Percentiles rank a stretch among this genome's conserved stretches.
These are phyloP conservation scores for Eulemur coronatus DNA, from an alignment of 2,797 vertebrate species.

Conservation along the genomic window DNA sequence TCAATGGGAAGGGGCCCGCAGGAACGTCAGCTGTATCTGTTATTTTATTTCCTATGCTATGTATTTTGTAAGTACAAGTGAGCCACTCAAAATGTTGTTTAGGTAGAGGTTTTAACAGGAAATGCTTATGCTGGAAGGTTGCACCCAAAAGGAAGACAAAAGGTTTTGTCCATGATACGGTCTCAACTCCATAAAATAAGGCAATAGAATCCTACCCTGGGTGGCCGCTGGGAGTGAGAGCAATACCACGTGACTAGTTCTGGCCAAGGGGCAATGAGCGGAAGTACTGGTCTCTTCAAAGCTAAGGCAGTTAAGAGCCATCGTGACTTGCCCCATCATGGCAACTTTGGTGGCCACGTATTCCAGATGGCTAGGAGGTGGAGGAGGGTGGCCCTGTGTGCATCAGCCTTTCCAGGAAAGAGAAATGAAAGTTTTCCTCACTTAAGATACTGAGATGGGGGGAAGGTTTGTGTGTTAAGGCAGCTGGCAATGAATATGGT, in stretches of 20 bases:
- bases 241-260: fast-evolving
- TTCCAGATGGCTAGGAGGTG: background rate
- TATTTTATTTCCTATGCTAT: background rate
- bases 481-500: background rate
- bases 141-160: background rate
- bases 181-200: background rate
- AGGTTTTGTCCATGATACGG: fast-evolving
- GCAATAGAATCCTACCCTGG: background rate
- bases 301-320: background rate
- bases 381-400: background rate
- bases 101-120: background rate
- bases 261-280: fast-evolving
- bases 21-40: fast-evolving
- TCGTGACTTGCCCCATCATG: fast-evolving
- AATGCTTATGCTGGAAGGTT: background rate
- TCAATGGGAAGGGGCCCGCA: fast-evolving
- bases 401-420: background rate
- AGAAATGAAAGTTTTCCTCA: background rate
- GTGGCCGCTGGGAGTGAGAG: background rate
- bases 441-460: background rate
- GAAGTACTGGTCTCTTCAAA: fast-evolving
- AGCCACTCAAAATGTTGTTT: background rate
- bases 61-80: background rate
- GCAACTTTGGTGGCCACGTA: fast-evolving
- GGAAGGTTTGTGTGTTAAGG: background rate